Evolutionary conservation across 2,113 vertebrate genomes (phyloP), one percentile per base, ranked within the genome.

Genomic region (Xiphophorus couchianus): DNA sequence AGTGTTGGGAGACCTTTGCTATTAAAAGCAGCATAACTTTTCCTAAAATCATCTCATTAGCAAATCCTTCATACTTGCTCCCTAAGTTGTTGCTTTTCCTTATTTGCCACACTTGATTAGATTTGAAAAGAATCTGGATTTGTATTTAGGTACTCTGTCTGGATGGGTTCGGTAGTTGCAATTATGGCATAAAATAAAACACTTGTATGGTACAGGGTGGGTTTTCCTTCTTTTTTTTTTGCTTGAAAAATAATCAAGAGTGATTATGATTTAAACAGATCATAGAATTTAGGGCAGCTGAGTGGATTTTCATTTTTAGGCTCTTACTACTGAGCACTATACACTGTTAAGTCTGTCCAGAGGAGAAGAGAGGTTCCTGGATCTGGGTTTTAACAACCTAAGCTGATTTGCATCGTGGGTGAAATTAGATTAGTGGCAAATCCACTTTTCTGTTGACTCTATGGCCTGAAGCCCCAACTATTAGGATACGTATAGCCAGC

Each of bases 361-460:
- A 86, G 71, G 80, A 72, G 70, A 84, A 63, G 62, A 77, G 80
- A 71, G 74, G 79, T 79, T 76, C 81, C 68, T 78, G 61, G 64
- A 86, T 90, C 61, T 71, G 80, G 82, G 73, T 81, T 88, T 81
- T 68, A 88, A 64, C 71, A 62, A 71, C 27, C 28, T 90, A 91
- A 94, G 84, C 85, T 88, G 88, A 90, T 94, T 89, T 89, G 88
- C 85, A 93, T 91, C 78, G 76, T 4, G 80, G 70, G 83, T 89
- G 67, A 91, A 94, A 93, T 91, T 88, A 88, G 85, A 93, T 93
- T 93, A 91, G 76, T 81, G 82, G 64, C 76, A 89, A 92, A 93
- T 91, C 90, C 88, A 88, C 85, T 93, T 91, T 91, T 84, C 80
- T 73, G 65, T 88, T 65, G 78, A 75, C 76, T 81, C 63, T 48